phyloP scores from a whole-genome alignment of 2,113 vertebrate genomes.

The Eubucco bourcierii region DNA sequence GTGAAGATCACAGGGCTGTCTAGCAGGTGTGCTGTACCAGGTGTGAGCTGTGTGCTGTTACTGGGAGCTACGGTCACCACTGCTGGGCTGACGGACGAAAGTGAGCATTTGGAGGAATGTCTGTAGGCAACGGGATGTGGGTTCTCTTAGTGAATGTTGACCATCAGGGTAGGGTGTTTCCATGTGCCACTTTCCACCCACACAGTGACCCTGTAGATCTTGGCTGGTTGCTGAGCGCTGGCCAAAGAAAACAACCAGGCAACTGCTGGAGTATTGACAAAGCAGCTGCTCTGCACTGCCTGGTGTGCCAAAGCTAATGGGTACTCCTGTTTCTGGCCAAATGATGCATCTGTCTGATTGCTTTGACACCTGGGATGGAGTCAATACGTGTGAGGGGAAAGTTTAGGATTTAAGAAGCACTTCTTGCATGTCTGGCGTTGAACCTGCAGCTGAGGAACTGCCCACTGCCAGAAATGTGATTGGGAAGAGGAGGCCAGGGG shows the following conservation, averaged over 20 bases:
- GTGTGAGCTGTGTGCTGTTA: background rate
- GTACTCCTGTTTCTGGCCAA: background rate
- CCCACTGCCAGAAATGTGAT: background rate
- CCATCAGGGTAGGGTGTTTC: background rate
- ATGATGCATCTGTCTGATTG: background rate
- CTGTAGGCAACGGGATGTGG: background rate
- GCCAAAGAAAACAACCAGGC: too few species aligned
- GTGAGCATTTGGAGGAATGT: background rate
- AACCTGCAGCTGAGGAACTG: background rate
- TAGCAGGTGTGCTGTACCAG: background rate
- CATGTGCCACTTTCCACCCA: background rate
- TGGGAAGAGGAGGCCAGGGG: background rate
- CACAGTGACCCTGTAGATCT: background rate
- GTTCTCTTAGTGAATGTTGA: background rate
- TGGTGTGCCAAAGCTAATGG: background rate
- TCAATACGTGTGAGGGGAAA: background rate
- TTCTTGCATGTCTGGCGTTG: background rate
- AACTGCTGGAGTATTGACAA: background rate
- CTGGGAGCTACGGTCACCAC: fast-evolving
- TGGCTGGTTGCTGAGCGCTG: background rate
- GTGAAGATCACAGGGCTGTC: background rate
- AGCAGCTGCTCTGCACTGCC: background rate
- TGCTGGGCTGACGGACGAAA: background rate
- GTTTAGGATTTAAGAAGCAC: background rate
- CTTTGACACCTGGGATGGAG: background rate